These are phyloP conservation scores for Carabus problematicus DNA, from an alignment of 2,888 invertebrate genomes.

Conservation along the genomic window DNA sequence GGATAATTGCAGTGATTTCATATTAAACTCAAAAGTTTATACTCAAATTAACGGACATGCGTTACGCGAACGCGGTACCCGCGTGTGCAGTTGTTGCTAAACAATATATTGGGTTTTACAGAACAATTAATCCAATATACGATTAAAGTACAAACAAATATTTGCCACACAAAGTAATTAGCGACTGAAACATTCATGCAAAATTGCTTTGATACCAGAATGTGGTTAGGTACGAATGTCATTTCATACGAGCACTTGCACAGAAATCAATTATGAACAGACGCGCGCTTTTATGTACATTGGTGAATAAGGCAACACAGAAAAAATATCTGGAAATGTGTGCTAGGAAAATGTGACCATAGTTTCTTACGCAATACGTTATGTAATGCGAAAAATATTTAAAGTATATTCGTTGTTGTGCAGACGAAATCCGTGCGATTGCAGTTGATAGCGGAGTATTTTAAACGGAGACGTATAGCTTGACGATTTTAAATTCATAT, in stretches of 20 bases:
- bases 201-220: conserved; percentile 18
- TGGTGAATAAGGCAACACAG: not conserved
- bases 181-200: conserved; percentile 17
- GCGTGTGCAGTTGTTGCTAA: not conserved
- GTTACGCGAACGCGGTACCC: no score
- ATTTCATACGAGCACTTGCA: no score
- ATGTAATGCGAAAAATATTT: conserved; percentile 39
- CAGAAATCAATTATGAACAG: no score
- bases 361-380: conserved; percentile 23
- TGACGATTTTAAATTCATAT: conserved; percentile 40
- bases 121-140: conserved; percentile 18
- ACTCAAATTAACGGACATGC: no score
- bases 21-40: no score
- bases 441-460: conserved; percentile 22
- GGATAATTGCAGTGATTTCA: no score
- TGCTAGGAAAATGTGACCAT: not conserved
- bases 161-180: conserved; percentile 22
- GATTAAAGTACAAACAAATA: conserved; percentile 24
- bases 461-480: conserved; percentile 32
- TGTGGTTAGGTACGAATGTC: not conserved
- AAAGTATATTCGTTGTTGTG: conserved; percentile 31
- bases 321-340: not conserved
- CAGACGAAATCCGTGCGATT: conserved; percentile 26
- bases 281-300: no score
- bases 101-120: conserved; percentile 22